These are phyloP conservation scores for Psilopogon haemacephalus DNA, from an alignment of 2,113 vertebrate genomes.

Conservation along the genomic window DNA sequence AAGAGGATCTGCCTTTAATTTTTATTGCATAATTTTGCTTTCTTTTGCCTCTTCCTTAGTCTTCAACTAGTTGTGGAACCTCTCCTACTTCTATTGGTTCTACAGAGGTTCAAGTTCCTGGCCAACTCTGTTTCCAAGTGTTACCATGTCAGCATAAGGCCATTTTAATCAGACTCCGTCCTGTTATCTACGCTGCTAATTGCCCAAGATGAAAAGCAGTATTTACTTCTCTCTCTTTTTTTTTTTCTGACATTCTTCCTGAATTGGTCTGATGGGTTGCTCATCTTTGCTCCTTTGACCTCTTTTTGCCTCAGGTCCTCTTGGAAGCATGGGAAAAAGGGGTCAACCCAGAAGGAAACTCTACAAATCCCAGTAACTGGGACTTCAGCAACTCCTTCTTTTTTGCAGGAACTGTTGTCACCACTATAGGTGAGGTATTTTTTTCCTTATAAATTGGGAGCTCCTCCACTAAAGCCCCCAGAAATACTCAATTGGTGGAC, in stretches of 20 bases:
- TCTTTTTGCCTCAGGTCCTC: constrained; percentile 79
- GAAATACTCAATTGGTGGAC: not conserved
- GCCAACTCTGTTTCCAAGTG: not conserved
- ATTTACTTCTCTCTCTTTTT: not conserved
- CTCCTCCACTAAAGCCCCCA: not conserved
- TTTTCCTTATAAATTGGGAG: not conserved
- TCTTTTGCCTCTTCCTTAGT: not conserved
- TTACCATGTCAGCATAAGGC: not conserved
- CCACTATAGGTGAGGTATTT: constrained; percentile 85
- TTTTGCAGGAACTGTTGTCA: constrained; percentile 90
- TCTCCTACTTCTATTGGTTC: not conserved
- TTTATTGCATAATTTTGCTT: not conserved
- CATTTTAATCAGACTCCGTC: not conserved
- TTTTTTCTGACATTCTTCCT: not conserved
- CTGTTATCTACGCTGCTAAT: not conserved
- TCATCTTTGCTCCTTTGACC: constrained; percentile 8
- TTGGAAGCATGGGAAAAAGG: constrained; percentile 90
- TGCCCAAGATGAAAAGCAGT: not conserved
- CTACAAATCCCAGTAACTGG: constrained; percentile 93
- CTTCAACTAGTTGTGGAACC: not conserved
- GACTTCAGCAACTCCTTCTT: constrained; percentile 94
- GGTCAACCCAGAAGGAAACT: constrained; percentile 90
- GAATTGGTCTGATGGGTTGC: not conserved
- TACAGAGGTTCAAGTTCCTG: not conserved
- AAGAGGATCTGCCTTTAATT: not conserved